Conservation (phyloP, 2,113 vertebrate species). For the Microcebus lehilahytsara region DNA sequence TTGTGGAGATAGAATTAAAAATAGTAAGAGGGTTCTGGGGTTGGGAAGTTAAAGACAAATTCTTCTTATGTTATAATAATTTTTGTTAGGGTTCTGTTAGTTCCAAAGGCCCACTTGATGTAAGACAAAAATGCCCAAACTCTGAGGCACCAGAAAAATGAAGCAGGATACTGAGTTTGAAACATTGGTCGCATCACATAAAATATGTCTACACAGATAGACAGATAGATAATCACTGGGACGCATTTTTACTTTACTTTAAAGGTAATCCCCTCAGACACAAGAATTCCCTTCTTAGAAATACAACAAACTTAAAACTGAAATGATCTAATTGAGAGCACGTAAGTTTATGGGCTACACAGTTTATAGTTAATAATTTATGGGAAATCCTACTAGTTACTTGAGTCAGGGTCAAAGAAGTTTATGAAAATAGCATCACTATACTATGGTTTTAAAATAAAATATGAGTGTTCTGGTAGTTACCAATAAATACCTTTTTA, state of each 20-base stretch:
- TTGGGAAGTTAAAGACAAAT: not conserved
- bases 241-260: not conserved
- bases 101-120: no score
- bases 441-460: conserved; percentile 24
- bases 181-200: no score
- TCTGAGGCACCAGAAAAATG: no score
- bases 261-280: not conserved
- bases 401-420: not conserved
- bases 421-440: not conserved
- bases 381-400: conserved; percentile 6
- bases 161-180: no score
- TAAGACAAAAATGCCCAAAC: no score
- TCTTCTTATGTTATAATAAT: no score
- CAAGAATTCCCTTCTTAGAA: conserved; percentile 31
- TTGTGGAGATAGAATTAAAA: not conserved
- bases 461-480: not conserved
- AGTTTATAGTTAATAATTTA: not conserved
- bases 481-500: not conserved
- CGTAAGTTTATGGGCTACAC: not conserved
- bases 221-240: not conserved
- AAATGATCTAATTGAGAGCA: not conserved
- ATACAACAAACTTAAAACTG: conserved; percentile 34
- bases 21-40: not conserved
- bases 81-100: no score
- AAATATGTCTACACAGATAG: no score